Base-by-base conservation (phyloP, 2,888 invertebrate genomes). In the Balanococcus diminutus region DNA sequence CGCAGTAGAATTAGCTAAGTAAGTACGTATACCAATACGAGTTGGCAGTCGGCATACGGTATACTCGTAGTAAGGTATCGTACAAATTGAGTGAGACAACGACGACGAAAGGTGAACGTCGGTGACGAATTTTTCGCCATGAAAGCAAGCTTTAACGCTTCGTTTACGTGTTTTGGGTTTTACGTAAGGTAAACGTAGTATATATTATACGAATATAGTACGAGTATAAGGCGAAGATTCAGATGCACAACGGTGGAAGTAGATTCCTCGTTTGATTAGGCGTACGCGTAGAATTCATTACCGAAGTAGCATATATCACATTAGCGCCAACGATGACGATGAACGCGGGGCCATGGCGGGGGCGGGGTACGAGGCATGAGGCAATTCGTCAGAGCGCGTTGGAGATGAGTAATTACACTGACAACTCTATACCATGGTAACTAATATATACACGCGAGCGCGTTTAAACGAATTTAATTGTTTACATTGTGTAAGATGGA, bases 401-500 rank as follows among this genome's bases (percentile, higher is more conserved):
- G 51, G 31, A 83, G 56, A 83, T 51, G 82, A 83, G 82, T 83
- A 83, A 83, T 83, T 83, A 83, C 82, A 83, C 82, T 22, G 31
- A 32, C 46, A 83, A 83, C 72, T 28, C 16, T 72, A 72, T 31
- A n/a, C 42, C 16, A 42, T 42, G 42, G 11, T n/a, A n/a, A n/a
- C n/a, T n/a, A n/a, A 16, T 42, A 16, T 42, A 42, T 42, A 42
- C 42, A 56, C 56, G 56, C 56, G 56, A 56, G 56, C 56, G 56
- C 56, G 28, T 72, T 83, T 61, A 51, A 83, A 83, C 61, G 82
- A 83, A 83, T 83, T 83, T 51, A 83, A 61, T 83, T 83, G 82
- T 83, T 83, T 83, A 83, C 82, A 83, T 83, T 83, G 82, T 83
- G 51, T 83, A 61, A 83, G 51, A 83, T 83, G 31, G 82, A 83